Conservation (phyloP, 2,113 vertebrate species). For the Dermatemys mawii region DNA sequence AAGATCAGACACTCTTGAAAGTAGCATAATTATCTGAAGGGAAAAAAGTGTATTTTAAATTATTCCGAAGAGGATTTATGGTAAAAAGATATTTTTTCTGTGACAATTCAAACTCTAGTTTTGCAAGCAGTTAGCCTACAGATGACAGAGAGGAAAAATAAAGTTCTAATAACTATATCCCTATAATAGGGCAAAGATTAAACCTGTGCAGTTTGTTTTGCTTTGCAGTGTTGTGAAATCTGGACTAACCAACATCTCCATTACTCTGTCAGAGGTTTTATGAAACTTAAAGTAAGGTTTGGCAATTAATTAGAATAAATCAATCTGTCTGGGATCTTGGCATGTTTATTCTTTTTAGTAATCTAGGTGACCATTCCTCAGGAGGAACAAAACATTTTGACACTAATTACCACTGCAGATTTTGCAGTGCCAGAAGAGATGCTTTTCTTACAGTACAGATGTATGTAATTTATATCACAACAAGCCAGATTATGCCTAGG, state of each 20-base stretch:
- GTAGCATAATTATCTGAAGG: background rate
- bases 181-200: fast-evolving
- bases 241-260: background rate
- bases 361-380: background rate
- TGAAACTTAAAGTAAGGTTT: background rate
- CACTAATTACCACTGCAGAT: slow-evolving; percentile 3
- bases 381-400: background rate
- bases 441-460: background rate
- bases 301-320: background rate
- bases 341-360: background rate
- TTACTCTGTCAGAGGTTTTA: background rate
- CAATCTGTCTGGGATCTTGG: background rate
- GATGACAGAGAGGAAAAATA: background rate
- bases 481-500: background rate
- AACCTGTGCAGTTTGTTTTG: background rate
- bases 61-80: background rate
- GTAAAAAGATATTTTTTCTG: background rate
- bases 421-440: background rate
- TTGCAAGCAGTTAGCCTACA: background rate
- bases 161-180: background rate
- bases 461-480: background rate
- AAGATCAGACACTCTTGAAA: background rate
- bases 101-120: background rate
- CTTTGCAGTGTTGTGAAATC: background rate
- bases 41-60: background rate